Base-by-base conservation (phyloP, 2,113 vertebrate species). In the Thamnophis sirtalis region DNA sequence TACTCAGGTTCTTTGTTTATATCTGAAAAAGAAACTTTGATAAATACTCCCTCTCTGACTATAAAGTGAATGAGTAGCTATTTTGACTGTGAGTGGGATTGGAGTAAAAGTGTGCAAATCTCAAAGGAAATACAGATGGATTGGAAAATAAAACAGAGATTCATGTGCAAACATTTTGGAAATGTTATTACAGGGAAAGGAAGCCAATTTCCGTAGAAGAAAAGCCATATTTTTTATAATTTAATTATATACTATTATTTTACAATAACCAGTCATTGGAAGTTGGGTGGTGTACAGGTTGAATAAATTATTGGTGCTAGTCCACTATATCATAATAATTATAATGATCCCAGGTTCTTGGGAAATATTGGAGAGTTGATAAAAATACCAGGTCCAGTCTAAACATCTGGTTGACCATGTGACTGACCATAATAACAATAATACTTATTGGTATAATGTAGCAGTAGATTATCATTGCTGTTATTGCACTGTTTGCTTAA, bases 31-130 rank as follows among this genome's bases (percentile, higher is more conserved):
- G 73, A 24, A 84, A 48, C 0, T 0, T 55, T 38, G 13, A 28
- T 80, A 58, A 38, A 84, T 50, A 0, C 0, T n/a, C 54, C 0
- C 0, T 0, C 0, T 93, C 68, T 93, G 6, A 38, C 80, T 26
- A 43, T 92, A 93, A 2, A 2, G 87, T 86, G 11, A 38, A 63
- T n/a, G 3, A 43, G 22, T 80, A 55, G 50, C 22, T 0, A 0
- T 5, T 55, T 63, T 95, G 86, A 38, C 85, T 43, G 9, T 91
- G 91, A 89, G 51, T 86, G 87, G 24, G 5, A 73, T 93, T 80
- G 86, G 80, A 22, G 38, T 10, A 22, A 0, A 0, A 17, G 26
- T 87, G 33, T 55, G 8, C n/a, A 54, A 92, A 92, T 89, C 92
- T 92, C 7, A 0, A 63, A 43, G 94, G 51, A 91, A 58, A 58